Evolutionary conservation across 2,113 vertebrate species (phyloP), one percentile per base, ranked within the genome.

Genomic region (Zootoca vivipara): DNA sequence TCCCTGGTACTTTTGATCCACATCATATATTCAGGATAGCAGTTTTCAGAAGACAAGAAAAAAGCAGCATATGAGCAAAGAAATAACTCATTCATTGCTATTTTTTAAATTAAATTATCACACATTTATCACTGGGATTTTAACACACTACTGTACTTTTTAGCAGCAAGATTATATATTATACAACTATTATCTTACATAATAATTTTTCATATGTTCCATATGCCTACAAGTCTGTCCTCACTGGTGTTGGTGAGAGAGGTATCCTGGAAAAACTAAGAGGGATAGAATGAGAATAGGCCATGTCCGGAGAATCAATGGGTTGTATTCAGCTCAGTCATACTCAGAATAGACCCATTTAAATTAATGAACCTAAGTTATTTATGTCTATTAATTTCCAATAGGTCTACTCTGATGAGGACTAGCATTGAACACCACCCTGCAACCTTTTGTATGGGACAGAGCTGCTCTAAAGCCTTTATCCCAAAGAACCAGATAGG

Each of bases 51-150:
- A 12, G 65, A 56, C 30, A 33, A 89, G 74, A 81, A 8, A 28
- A 83, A 70, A 58, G 58, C 79, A 89, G 16, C 26, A 65, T 13
- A 65, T 81, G 3, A 35, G 26, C 30, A 85, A 77, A 10, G 28
- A 42, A 93, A 93, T 6, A 72, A 5, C 35, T 82, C 18, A 89
- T 35, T 69, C 38, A 74, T 89, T 94, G 78, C 33, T 30, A 0
- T 78, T 52, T 73, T 64, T 92, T 82, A 52, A 52, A 91, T 72
- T 10, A 90, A 74, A 89, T 89, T 85, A 65, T 22, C 69, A 85
- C 9, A 87, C n/a, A 78, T 35, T 30, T 13, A 83, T 74, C 87
- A 30, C 40, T 87, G 64, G 82, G 83, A 58, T 91, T 91, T 92
- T 90, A 89, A 90, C 38, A 82, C 35, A 73, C 28, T 85, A 78